Evolutionary conservation across 2,113 vertebrate species (phyloP), one percentile per base, ranked within the genome.

Genomic region (Illadopsis cleaveri): DNA sequence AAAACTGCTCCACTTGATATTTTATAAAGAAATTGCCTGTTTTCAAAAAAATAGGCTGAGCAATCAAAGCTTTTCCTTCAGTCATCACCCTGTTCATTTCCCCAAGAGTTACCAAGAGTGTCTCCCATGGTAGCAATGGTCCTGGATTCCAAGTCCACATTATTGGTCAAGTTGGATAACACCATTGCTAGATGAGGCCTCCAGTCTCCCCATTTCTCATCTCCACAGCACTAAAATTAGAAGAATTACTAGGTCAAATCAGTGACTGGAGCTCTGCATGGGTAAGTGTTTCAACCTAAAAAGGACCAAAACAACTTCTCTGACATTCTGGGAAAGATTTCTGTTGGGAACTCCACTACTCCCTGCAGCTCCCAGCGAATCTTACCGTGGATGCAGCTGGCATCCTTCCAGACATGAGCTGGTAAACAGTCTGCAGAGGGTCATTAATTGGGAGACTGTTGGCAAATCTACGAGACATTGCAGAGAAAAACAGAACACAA

Each of bases 171-270:
- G 97, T 99, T 99, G 72, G 99, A 99, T 82, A 99, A 96, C 78
- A 99, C 99, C 99, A 99, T 99, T 28, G 99, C 99, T 60, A 99
- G 97, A 57, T 99, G 99, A 19, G 99, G 99, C 72, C 99, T 98
- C 99, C 99, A 99, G 94, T 99, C 99, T 15, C 99, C 99, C 99
- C 99, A 99, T 90, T 99, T 99, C 96, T 99, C 99, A 70, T 99
- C 99, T 82, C 99, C 99, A 70, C 99, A 99, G 87, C 99, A 99
- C 99, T 99, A 86, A 28, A 93, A 83, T 48, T 4, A 93, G 61
- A 94, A 88, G 25, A 89, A 80, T 95, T 62, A 54, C 60, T 27
- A 44, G 82, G 78, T 86, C 53, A 91, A 76, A 66, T 37, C 44
- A 94, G 50, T 56, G 79, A 50, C 72, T 38, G 25, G 27, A 91